Evolutionary conservation across 2,797 vertebrate genomes (phyloP), one percentile per base, ranked within the genome.

Genomic region (Melanogrammus aeglefinus): DNA sequence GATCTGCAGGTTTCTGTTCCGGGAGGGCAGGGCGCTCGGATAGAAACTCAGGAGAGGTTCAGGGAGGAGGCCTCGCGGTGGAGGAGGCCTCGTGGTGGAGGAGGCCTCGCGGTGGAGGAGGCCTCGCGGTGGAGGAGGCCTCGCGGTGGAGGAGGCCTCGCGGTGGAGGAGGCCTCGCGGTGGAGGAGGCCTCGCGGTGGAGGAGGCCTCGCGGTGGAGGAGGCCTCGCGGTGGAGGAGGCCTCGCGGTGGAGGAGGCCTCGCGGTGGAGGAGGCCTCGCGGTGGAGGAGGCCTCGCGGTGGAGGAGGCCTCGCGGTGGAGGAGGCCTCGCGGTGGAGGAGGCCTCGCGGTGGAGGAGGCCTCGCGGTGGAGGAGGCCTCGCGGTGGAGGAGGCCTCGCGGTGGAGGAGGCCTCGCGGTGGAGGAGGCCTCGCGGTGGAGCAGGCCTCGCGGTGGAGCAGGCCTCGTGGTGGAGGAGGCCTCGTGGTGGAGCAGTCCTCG

Each of bases 1-100:
- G 86, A 87, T 85, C 21, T 66, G 75, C 75, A 69, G 69, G 83
- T 81, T 82, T 79, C 70, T 70, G 57, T 74, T 85, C 76, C 38
- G 51, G 41, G 74, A 51, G 51, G 51, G 51, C 21, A 1, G 51
- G 18, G 0, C 21, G 47, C 3, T 51, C 16, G 18, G 47, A 51
- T 51, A 51, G 47, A 51, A 81, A 79, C 75, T 80, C 72, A 39
- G 72, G 74, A 72, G 33, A 57, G 31, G 71, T 63, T 73, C 77
- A 73, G 3, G 44, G 75, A 77, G 80, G 76, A 82, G 39, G n/a
- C n/a, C 71, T 13, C 29, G 29, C 2, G 29, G 29, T 31, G 29
- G 29, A 31, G 31, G 31, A 31, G 31, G 31, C 31, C 3, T 31
- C 3, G 6, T 72, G 29, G 33, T 13, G 9, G 31, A 31, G 31